These are phyloP conservation scores for Orthonychiurus folsomi DNA, from an alignment of 2,888 invertebrate species.

Conservation along the genomic window DNA sequence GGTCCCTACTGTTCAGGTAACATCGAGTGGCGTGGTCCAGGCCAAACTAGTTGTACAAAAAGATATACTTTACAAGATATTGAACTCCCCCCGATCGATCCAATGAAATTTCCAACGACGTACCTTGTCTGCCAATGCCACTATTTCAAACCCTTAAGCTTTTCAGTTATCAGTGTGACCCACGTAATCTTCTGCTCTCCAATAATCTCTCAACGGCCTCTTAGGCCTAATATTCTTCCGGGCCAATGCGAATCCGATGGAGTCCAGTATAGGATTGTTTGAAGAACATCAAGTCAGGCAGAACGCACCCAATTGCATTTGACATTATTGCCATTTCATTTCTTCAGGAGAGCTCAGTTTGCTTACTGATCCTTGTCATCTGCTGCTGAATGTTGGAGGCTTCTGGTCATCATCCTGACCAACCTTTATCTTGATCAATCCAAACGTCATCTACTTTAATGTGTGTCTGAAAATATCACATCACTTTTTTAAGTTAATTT, in stretches of 20 bases:
- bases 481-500: no score
- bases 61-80: no score
- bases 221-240: not conserved
- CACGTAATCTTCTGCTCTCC: not conserved
- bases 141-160: not conserved
- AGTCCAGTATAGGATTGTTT: constrained; percentile 21
- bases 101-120: no score
- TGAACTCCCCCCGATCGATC: no score
- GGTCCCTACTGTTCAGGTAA: not conserved
- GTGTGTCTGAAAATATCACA: no score
- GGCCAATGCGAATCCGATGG: not conserved
- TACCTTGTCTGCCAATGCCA: constrained; percentile 3
- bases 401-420: no score
- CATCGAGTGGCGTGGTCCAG: not conserved
- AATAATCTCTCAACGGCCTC: not conserved
- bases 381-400: no score
- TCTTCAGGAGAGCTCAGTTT: not conserved
- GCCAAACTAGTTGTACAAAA: not conserved
- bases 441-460: no score
- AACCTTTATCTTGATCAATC: no score
- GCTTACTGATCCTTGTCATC: no score
- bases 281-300: constrained; percentile 26
- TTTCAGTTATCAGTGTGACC: not conserved
- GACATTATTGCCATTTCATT: not conserved
- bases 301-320: constrained; percentile 28